These are phyloP conservation scores for Cataglyphis altisquamis DNA, from an alignment of 2,888 invertebrate genomes.

Conservation along the genomic window DNA sequence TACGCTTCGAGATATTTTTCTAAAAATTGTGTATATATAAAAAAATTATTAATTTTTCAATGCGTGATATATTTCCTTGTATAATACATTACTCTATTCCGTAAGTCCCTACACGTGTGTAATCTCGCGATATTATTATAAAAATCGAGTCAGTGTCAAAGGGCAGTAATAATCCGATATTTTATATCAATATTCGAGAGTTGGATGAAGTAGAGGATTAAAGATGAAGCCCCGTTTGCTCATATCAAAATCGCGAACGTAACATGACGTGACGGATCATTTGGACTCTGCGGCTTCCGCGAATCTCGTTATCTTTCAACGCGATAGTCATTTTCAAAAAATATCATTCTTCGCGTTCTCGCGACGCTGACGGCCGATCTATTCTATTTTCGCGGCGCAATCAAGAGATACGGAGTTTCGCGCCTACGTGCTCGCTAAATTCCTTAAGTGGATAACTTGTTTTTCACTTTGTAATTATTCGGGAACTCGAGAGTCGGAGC, in stretches of 20 bases:
- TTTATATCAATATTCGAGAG: background rate
- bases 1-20: no score
- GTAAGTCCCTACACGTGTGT: no score
- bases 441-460: slow-evolving; percentile 42
- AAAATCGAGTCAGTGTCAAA: background rate
- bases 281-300: background rate
- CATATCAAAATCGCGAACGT: background rate
- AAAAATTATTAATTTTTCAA: no score
- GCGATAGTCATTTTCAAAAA: background rate
- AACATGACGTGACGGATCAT: background rate
- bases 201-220: background rate
- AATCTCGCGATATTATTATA: background rate
- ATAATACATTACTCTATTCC: no score
- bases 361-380: background rate
- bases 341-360: background rate
- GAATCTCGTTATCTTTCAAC: slow-evolving; percentile 9
- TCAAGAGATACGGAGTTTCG: background rate
- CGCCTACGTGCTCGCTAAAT: slow-evolving; percentile 5
- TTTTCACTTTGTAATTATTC: slow-evolving; percentile 54
- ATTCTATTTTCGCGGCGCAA: slow-evolving; percentile 25
- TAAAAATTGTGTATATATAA: no score
- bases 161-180: background rate
- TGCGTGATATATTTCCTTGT: no score
- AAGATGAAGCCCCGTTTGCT: background rate
- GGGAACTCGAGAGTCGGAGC: slow-evolving; percentile 48